Percentiles rank a stretch among this genome's conserved stretches.
Conservation (phyloP, 2,797 vertebrate genomes). For the Tokudaia tokunoshimensis region DNA sequence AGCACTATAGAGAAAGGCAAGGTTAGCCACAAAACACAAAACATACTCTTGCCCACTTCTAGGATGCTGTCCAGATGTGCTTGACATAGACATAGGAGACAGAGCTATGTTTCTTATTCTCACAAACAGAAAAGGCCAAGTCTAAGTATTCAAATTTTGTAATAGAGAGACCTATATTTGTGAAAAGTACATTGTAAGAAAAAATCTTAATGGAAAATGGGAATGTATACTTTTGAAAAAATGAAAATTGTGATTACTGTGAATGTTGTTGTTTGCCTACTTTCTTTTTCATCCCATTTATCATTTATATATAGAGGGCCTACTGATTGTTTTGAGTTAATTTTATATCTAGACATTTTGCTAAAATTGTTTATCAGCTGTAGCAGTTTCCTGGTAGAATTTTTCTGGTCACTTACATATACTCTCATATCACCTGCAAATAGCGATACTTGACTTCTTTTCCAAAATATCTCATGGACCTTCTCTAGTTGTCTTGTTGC, state of each 20-base stretch:
- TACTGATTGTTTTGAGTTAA: not conserved
- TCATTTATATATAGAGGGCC: not conserved
- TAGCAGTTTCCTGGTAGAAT: not conserved
- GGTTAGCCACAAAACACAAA: not conserved
- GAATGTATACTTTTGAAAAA: not conserved
- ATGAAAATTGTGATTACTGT: not conserved
- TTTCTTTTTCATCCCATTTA: not conserved
- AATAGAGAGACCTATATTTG: not conserved
- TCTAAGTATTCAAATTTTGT: not conserved
- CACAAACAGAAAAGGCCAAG: not conserved
- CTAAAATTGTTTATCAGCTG: not conserved
- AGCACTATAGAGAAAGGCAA: not conserved
- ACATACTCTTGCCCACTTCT: not conserved
- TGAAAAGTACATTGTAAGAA: too few relatives aligned
- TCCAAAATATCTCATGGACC: not conserved
- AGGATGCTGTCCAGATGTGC: not conserved
- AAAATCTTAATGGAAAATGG: not conserved
- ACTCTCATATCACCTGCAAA: not conserved
- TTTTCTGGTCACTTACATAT: not conserved
- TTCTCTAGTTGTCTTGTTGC: not conserved
- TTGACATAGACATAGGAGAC: not conserved
- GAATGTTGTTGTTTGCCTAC: not conserved
- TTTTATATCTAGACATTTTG: not conserved
- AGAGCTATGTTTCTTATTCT: not conserved
- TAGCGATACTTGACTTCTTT: not conserved